Conservation (phyloP, 2,113 vertebrate genomes). For the Dolichotis patagonum region DNA sequence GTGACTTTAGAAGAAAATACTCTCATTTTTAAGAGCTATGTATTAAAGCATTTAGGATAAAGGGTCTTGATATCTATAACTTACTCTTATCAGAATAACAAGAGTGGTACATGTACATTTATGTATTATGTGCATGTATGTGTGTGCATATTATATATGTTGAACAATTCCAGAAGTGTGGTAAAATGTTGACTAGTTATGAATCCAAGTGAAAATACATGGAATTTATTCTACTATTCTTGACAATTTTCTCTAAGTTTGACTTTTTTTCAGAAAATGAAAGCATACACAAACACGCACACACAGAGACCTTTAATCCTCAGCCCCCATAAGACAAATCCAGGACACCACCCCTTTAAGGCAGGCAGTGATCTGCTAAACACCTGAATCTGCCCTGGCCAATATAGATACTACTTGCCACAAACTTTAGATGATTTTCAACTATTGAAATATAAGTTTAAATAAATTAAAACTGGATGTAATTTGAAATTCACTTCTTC, state of each 20-base stretch:
- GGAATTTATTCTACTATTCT: background rate
- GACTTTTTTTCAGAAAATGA: background rate
- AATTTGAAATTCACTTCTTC: conserved; percentile 31
- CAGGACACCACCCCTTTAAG: background rate
- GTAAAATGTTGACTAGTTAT: background rate
- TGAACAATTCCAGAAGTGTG: background rate
- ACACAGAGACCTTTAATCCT: background rate
- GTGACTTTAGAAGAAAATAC: background rate
- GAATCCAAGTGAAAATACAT: background rate
- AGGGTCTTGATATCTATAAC: background rate
- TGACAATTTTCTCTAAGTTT: background rate
- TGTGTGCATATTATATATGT: background rate
- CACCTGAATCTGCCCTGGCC: background rate
- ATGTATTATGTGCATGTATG: background rate
- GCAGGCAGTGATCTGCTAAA: background rate
- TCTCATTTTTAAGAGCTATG: background rate
- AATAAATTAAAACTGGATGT: conserved; percentile 40
- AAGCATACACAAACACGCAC: background rate
- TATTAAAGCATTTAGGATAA: background rate
- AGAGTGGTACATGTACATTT: background rate
- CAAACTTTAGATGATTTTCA: background rate
- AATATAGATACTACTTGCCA: background rate
- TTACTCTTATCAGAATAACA: background rate
- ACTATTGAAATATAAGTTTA: background rate
- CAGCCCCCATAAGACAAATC: background rate